Base-by-base conservation (phyloP, 2,797 vertebrate species). In the Falco biarmicus region DNA sequence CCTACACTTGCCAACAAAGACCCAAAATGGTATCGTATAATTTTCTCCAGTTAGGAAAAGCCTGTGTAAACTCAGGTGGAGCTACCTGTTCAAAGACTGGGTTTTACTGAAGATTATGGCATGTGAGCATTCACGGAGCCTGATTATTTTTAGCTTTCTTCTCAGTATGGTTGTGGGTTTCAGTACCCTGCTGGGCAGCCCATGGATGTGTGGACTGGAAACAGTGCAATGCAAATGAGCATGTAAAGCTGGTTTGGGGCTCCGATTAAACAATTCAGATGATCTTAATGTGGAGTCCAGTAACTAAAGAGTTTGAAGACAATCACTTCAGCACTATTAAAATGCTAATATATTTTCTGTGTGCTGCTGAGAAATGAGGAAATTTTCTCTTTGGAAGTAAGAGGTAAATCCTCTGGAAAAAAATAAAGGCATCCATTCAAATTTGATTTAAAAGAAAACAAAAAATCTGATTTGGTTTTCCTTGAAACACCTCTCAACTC, bases 1-100 rank as follows among this genome's bases (percentile, higher is more conserved):
- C 5, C 17, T n/a, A 2, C 4, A 3, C 17, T 63, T 84, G 31
- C 48, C 50, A 69, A 12, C 17, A 56, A 43, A 47, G 17, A 43
- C 25, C 3, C 4, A 43, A 69, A 70, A 10, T 12, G 5, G 5
- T 56, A 1, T 43, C 0, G 2, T 32, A 15, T 29, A 2, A 15
- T 21, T 48, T 60, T 60, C 10, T 32, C 10, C 13, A 47, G 6
- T 43, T 53, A 69, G 28, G 39, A 92, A 34, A 79, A 57, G 10
- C 19, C 10, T 48, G 53, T 81, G 56, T 41, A 34, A 76, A 13
- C 12, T 92, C 12, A 22, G 18, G 21, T 57, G 8, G 47, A 45
- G 5, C 5, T 65, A 34, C 4, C 4, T 47, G 60, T 34, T 74
- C 18, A 19, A 2, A 57, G 51, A 9, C 6, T 45, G 22, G 10